phyloP scores from a whole-genome alignment of 2,888 invertebrate species.

The Xanthorhoe designata region DNA sequence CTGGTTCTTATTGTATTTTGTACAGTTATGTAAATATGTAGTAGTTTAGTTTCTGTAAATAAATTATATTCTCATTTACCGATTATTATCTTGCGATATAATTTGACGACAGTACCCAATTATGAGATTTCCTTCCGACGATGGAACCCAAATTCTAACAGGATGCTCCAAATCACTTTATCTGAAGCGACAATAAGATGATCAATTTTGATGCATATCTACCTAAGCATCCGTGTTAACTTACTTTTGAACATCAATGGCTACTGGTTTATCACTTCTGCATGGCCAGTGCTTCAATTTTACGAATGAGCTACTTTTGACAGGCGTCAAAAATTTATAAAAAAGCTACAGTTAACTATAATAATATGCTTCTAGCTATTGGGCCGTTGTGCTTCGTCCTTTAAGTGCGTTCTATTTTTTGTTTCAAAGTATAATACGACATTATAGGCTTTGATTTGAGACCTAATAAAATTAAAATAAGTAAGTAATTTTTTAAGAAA shows the following conservation, averaged over 20 bases:
- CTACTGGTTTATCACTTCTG: slow-evolving; percentile 24
- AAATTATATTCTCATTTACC: no score
- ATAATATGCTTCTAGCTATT: no score
- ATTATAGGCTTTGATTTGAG: no score
- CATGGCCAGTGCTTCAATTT: slow-evolving; percentile 6
- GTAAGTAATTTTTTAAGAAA: no score
- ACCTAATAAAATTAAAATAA: no score
- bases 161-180: slow-evolving; percentile 18
- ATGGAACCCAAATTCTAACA: slow-evolving; percentile 14
- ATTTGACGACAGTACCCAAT: neutral
- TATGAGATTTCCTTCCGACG: slow-evolving; percentile 10
- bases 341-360: neutral
- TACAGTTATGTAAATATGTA: no score
- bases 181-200: slow-evolving; percentile 13
- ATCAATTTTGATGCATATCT: slow-evolving; percentile 28
- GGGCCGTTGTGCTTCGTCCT: no score
- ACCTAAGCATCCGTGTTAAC: slow-evolving; percentile 25
- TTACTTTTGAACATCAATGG: slow-evolving; percentile 9
- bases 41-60: no score
- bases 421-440: no score
- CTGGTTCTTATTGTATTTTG: no score
- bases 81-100: no score
- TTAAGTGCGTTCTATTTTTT: no score
- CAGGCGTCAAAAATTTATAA: neutral
- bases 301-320: neutral